Conservation (phyloP, 2,797 vertebrate species). For the Cercopithecus diana region DNA sequence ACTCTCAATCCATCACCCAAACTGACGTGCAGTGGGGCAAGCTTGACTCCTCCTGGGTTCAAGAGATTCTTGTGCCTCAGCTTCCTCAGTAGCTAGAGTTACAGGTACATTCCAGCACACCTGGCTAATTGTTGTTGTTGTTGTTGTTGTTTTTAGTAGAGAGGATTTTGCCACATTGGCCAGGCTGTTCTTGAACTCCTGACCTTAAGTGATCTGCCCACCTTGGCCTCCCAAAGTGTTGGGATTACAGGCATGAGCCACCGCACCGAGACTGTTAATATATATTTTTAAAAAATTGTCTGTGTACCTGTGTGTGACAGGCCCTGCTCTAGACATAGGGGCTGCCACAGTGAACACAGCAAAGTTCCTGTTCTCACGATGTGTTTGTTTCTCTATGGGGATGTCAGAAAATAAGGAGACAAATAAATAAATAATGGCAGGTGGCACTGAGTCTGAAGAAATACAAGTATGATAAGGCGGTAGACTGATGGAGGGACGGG, state of each 20-base stretch:
- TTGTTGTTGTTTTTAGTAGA: background rate
- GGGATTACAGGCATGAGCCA: background rate
- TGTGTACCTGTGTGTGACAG: background rate
- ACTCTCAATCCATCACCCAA: background rate
- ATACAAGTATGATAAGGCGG: background rate
- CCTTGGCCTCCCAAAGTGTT: background rate
- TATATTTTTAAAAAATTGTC: background rate
- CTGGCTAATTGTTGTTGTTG: background rate
- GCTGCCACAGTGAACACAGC: background rate
- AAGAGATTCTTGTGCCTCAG: background rate
- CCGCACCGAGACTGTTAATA: background rate
- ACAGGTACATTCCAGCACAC: background rate
- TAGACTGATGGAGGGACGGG: background rate
- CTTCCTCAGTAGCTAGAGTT: background rate
- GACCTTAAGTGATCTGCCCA: background rate
- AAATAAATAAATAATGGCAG: fast-evolving
- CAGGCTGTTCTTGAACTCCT: background rate
- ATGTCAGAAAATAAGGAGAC: background rate
- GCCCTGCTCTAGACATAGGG: background rate
- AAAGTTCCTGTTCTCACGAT: background rate
- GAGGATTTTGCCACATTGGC: background rate
- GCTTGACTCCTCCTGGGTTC: background rate
- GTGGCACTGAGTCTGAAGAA: background rate
- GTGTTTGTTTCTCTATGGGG: background rate
- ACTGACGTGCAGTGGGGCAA: background rate